phyloP scores from a whole-genome alignment of 2,113 vertebrate genomes.

The Meriones unguiculatus region DNA sequence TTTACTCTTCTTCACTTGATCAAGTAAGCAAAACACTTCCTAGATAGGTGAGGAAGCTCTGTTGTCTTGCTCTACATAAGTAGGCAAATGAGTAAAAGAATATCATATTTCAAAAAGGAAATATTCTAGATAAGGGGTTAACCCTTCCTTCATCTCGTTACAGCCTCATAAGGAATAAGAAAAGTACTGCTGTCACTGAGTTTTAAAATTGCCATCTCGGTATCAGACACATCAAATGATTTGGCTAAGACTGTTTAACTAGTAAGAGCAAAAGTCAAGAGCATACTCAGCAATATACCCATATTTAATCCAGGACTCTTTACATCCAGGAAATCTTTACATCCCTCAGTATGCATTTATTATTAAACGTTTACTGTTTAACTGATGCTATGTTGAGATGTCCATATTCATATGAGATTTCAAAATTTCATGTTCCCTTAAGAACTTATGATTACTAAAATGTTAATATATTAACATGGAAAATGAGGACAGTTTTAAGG shows the following conservation, averaged over 20 bases:
- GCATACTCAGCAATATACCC: not conserved
- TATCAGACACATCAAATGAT: not conserved
- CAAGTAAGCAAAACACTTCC: not conserved
- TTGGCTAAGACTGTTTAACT: not conserved
- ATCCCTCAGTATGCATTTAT: not conserved
- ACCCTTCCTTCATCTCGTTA: not conserved
- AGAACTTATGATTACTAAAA: slow-evolving; percentile 33
- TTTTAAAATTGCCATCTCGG: not conserved
- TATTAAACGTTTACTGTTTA: not conserved
- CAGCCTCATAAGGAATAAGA: not conserved
- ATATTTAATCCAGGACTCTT: not conserved
- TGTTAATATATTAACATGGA: not conserved
- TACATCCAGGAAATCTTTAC: not conserved
- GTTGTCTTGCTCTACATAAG: not conserved
- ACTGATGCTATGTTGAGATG: not conserved
- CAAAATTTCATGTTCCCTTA: not conserved
- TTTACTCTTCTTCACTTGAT: not conserved
- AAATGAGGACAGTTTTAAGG: not conserved
- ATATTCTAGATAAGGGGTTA: not conserved
- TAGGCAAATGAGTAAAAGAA: not conserved
- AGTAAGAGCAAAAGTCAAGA: not conserved
- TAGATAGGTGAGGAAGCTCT: not conserved
- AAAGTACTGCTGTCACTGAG: not conserved
- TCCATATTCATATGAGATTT: not conserved
- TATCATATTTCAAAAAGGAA: slow-evolving; percentile 13